Conservation (phyloP, 2,797 vertebrate genomes). For the Notamacropus eugenii region DNA sequence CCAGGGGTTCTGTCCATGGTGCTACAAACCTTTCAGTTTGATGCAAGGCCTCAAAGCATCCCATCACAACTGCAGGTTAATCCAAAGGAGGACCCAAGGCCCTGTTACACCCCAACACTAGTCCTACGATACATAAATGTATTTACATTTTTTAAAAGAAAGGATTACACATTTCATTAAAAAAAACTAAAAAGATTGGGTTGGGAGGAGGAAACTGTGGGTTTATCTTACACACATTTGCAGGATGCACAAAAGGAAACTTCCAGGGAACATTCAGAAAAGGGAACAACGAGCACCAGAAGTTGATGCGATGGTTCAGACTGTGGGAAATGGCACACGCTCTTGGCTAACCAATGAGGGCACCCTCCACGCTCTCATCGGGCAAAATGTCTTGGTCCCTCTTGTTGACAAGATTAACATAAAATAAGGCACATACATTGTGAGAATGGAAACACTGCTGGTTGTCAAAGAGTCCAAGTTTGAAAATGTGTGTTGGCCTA, state of each 20-base stretch:
- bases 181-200: constrained; percentile 80
- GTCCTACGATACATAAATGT: constrained; percentile 92
- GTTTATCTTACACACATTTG: constrained; percentile 91
- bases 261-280: constrained; percentile 81
- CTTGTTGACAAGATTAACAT: constrained; percentile 86
- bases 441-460: constrained; percentile 81
- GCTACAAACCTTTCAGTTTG: constrained; percentile 87
- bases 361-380: constrained; percentile 79
- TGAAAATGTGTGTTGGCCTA: neutral
- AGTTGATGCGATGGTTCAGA: constrained; percentile 85
- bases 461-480: constrained; percentile 71
- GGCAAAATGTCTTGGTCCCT: constrained; percentile 91
- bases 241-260: constrained; percentile 84
- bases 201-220: constrained; percentile 71
- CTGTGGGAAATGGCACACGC: constrained; percentile 84
- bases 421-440: constrained; percentile 98
- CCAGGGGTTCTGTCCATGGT: constrained; percentile 86
- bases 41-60: constrained; percentile 85
- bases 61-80: constrained; percentile 88
- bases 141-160: constrained; percentile 92
- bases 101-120: constrained; percentile 88
- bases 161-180: constrained; percentile 87
- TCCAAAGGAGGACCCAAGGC: constrained; percentile 88
- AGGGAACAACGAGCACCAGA: constrained; percentile 82
- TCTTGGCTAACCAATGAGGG: constrained; percentile 62